Evolutionary conservation across 2,113 vertebrate genomes (phyloP).

Genomic region (human (Homo sapiens)): DNA sequence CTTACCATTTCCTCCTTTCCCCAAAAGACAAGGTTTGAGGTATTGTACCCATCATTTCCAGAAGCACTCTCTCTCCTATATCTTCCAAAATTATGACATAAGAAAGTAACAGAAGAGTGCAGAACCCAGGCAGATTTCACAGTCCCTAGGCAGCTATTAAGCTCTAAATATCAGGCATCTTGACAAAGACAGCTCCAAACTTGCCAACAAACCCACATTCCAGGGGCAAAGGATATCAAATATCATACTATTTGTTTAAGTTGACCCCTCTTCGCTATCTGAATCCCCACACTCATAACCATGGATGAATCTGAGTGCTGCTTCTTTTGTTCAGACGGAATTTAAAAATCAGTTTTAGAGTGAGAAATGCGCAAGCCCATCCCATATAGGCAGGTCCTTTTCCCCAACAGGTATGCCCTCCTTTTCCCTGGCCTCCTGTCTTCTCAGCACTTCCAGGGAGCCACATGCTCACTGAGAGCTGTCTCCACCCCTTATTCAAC

Average conservation of each 20-base stretch:
- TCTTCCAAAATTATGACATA: not conserved
- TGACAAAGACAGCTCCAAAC: not conserved
- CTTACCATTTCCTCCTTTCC: not conserved
- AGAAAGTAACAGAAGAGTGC: not conserved
- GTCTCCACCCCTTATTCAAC: not conserved
- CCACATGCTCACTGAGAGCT: not conserved
- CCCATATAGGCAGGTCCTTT: not conserved
- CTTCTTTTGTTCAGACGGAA: not conserved
- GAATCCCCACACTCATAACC: not conserved
- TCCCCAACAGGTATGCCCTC: accelerated
- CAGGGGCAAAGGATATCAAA: not conserved
- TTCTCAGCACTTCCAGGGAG: not conserved
- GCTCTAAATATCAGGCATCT: not conserved
- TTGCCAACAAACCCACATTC: not conserved
- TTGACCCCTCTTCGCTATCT: not conserved
- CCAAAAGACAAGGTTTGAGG: not conserved
- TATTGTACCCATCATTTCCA: not conserved
- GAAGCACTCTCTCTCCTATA: not conserved
- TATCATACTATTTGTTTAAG: not conserved
- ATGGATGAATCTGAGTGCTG: not conserved
- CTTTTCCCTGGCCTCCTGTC: not conserved
- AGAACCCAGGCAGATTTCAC: not conserved
- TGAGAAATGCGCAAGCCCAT: not conserved
- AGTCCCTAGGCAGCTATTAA: not conserved
- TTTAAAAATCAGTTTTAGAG: not conserved